Evolutionary conservation across 2,888 invertebrate genomes (phyloP), one percentile per base, ranked within the genome.

Genomic region (Eristalinus sepulchralis): DNA sequence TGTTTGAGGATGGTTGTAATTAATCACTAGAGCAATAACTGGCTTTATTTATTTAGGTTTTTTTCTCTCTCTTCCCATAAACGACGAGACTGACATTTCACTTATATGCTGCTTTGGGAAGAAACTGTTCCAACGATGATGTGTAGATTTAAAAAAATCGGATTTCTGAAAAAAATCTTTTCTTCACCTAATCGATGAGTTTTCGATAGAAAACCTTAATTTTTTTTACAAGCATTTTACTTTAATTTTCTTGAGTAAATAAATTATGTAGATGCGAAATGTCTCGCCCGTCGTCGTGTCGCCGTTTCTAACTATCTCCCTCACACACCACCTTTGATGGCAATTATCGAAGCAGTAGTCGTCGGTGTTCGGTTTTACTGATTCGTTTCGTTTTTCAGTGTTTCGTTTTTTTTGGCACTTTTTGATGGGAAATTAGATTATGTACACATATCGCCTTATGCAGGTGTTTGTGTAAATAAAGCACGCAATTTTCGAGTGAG

Each of bases 351-450:
- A 5, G 27, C 20, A 67, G 24, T 39, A n/a, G 64, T 57, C 13
- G n/a, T 3, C n/a, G 39, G 47, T 17, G 47, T 47, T 47, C 47
- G 47, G 17, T 47, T 47, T 47, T 47, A 47, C 17, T 47, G n/a
- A 17, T 47, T 47, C 17, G 8, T 47, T 17, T 39, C 36, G 66
- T 73, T 34, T 53, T 63, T 62, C 22, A 27, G n/a, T 47, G 5
- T 47, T n/a, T 67, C 2, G 0, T 31, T 33, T 60, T 24, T 72
- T 72, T 64, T 39, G 34, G 33, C 64, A 75, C 34, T 64, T 24
- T 34, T 33, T 24, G 72, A 72, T 62, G 22, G 57, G 27, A 72
- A 72, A 63, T 34, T 34, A 22, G 62, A n/a, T 22, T 62, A 34
- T 24, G 24, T 55, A 20, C 24, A 55, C 13, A 62, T 73, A 31